Percentiles rank a stretch among this genome's conserved stretches.
These are phyloP conservation scores for Sciurus carolinensis DNA, from an alignment of 2,797 vertebrate species.

Conservation along the genomic window DNA sequence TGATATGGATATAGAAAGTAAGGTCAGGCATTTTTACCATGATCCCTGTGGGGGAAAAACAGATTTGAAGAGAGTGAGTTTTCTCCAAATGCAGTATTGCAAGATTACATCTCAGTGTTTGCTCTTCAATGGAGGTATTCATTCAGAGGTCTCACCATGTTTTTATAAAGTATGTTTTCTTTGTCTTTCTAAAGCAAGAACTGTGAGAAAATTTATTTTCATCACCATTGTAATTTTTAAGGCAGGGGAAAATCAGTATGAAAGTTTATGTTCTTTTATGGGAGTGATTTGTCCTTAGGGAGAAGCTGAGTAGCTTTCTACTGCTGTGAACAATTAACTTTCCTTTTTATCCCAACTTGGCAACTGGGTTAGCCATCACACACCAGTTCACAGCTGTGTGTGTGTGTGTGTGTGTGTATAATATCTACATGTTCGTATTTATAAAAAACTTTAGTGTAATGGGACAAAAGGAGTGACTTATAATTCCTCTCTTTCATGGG, in stretches of 20 bases:
- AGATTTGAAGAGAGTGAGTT: not conserved
- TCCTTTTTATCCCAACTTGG: not conserved
- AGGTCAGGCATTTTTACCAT: not conserved
- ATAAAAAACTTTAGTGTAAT: not conserved
- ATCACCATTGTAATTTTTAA: not conserved
- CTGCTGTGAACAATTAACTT: not conserved
- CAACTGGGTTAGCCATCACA: not conserved
- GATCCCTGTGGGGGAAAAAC: too few species aligned
- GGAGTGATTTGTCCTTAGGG: not conserved
- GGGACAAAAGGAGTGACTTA: not conserved
- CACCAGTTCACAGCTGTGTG: not conserved
- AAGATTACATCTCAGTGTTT: not conserved
- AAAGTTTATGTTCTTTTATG: not conserved
- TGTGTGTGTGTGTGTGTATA: not conserved
- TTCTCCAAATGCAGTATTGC: not conserved
- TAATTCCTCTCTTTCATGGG: not conserved
- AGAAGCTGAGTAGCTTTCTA: not conserved
- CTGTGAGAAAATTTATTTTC: not conserved
- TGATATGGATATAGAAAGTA: not conserved
- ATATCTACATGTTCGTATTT: too few species aligned
- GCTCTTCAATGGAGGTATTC: not conserved
- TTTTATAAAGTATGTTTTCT: not conserved
- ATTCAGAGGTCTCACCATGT: not conserved
- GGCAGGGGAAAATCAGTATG: not conserved
- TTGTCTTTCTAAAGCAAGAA: not conserved